Percentiles rank a stretch among this genome's conserved stretches.
Evolutionary conservation across 2,113 vertebrate species (phyloP).

Genomic region (Eublepharis macularius): DNA sequence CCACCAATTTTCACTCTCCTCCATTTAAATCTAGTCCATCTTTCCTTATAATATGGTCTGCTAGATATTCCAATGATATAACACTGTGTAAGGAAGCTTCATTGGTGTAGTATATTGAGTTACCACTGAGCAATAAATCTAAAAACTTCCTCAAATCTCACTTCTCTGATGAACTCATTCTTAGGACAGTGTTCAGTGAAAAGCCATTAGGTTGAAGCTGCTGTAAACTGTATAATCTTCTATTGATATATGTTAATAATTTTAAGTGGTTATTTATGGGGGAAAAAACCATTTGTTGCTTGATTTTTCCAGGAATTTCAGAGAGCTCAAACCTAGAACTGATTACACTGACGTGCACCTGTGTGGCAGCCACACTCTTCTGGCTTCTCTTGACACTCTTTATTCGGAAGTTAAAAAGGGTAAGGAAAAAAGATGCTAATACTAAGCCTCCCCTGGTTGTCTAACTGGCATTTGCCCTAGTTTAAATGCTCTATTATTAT

Average conservation of each 20-base stretch:
- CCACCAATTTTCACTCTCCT: too few relatives aligned
- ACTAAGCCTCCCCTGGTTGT: accelerated
- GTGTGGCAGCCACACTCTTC: conserved; percentile 88
- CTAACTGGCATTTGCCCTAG: accelerated
- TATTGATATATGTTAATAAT: neutral
- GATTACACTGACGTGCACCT: conserved; percentile 88
- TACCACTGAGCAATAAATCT: too few relatives aligned
- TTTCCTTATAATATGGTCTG: too few relatives aligned
- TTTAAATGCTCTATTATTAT: neutral
- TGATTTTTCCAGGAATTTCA: conserved; percentile 75
- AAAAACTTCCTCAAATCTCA: too few relatives aligned
- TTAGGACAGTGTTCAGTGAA: conserved; percentile 44
- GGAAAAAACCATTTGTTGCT: conserved; percentile 24
- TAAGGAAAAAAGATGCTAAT: conserved; percentile 51
- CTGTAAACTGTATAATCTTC: conserved; percentile 44
- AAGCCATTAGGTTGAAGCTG: conserved; percentile 32
- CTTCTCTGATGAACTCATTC: too few relatives aligned
- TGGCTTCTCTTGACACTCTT: conserved; percentile 93
- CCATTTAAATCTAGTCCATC: too few relatives aligned
- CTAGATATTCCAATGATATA: too few relatives aligned
- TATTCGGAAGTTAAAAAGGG: conserved; percentile 90
- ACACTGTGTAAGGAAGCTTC: too few relatives aligned
- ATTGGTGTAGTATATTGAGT: too few relatives aligned
- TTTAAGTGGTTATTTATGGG: neutral
- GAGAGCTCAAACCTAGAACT: conserved; percentile 88